Percentiles rank a stretch among this genome's conserved stretches.
Conservation (phyloP, 2,797 vertebrate species). For the Micromesistius poutassou region DNA sequence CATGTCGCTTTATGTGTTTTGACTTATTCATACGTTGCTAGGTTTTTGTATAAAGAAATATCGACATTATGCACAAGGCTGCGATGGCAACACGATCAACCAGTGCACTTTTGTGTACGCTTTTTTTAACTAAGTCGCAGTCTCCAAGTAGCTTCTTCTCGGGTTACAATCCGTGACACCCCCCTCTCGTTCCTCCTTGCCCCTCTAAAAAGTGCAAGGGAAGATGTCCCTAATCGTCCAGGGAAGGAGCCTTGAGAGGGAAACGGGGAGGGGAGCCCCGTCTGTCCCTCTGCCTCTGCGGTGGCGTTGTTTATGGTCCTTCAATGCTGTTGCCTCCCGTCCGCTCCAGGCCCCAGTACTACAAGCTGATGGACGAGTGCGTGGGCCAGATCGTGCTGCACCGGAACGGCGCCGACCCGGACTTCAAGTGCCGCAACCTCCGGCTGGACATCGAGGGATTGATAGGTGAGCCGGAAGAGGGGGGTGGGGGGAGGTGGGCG, state of each 20-base stretch:
- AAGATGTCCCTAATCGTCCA: neutral
- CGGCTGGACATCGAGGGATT: constrained; percentile 75
- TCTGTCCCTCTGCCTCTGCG: too few relatives aligned
- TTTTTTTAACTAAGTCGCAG: neutral
- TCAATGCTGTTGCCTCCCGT: constrained; percentile 20
- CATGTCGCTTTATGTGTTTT: constrained; percentile 8
- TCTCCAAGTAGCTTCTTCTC: neutral
- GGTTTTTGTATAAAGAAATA: neutral
- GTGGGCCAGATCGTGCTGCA: constrained; percentile 82
- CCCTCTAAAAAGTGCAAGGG: neutral
- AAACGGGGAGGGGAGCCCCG: neutral
- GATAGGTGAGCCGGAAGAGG: constrained; percentile 76
- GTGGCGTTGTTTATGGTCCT: neutral
- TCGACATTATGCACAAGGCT: neutral
- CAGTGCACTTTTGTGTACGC: too few relatives aligned
- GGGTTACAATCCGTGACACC: neutral
- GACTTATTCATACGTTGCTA: neutral
- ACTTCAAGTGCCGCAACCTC: constrained; percentile 82
- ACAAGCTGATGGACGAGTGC: constrained; percentile 87
- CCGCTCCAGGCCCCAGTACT: constrained; percentile 81
- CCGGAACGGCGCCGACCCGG: constrained; percentile 84
- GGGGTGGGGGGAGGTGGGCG: constrained; percentile 31
- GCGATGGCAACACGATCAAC: neutral
- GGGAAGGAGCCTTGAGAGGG: neutral
- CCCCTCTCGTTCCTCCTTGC: neutral